phyloP scores from a whole-genome alignment of 2,113 vertebrate species.

The Lophotis ruficrista region DNA sequence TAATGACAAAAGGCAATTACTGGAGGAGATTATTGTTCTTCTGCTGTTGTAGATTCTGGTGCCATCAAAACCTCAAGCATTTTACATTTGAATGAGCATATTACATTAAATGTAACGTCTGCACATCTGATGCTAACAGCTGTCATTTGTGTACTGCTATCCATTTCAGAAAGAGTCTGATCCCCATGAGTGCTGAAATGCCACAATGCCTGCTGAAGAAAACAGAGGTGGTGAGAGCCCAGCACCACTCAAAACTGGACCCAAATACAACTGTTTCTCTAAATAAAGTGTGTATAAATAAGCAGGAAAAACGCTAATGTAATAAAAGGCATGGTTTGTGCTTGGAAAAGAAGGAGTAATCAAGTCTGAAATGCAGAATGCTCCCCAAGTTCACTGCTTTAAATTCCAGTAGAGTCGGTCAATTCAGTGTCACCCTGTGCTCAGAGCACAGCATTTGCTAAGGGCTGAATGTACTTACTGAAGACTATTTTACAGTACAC shows the following conservation, averaged over 20 bases:
- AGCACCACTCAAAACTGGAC: neutral
- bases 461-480: neutral
- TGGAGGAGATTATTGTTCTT: neutral
- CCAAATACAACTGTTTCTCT: neutral
- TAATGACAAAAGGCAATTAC: neutral
- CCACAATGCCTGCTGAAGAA: neutral
- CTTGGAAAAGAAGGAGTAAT: neutral
- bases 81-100: neutral
- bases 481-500: neutral
- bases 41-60: neutral
- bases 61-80: neutral
- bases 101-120: neutral
- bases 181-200: neutral
- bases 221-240: neutral
- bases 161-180: neutral
- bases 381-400: neutral
- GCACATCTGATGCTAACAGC: neutral
- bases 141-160: neutral
- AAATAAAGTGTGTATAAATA: neutral
- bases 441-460: neutral
- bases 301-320: neutral
- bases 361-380: neutral
- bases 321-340: neutral
- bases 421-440: neutral
- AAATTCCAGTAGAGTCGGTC: neutral